Conservation (phyloP, 2,113 vertebrate genomes). For the Oostethus manadensis region DNA sequence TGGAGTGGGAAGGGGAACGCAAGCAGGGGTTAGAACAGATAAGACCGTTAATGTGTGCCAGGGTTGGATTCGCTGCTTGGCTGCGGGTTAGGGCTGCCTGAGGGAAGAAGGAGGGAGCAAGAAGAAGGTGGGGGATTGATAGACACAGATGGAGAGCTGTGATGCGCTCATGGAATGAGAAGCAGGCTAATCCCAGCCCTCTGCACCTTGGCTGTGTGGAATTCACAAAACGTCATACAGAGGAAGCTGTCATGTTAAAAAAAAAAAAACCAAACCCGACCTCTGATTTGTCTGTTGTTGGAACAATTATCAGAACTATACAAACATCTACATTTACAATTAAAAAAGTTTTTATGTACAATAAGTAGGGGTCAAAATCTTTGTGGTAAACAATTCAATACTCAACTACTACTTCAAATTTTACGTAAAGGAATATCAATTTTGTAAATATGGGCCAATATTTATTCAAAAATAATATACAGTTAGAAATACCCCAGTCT, state of each 20-base stretch:
- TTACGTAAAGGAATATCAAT: too few relatives aligned
- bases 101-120: conserved; percentile 22
- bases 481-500: too few relatives aligned
- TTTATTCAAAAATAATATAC: too few relatives aligned
- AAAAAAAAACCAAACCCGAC: neutral
- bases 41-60: conserved; percentile 25
- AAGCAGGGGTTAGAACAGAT: conserved; percentile 24
- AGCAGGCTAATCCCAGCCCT: conserved; percentile 28
- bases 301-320: neutral
- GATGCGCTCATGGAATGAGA: conserved; percentile 37
- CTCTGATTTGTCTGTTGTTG: too few relatives aligned
- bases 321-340: too few relatives aligned
- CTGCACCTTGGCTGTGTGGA: conserved; percentile 4
- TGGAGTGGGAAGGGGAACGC: conserved; percentile 21
- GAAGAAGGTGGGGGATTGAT: conserved; percentile 31
- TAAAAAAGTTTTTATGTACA: too few relatives aligned
- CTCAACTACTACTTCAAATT: too few relatives aligned
- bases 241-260: neutral
- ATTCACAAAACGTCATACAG: neutral
- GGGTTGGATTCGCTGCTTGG: conserved; percentile 20
- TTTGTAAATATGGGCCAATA: too few relatives aligned
- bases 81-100: conserved; percentile 20
- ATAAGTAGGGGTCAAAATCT: too few relatives aligned
- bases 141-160: conserved; percentile 15
- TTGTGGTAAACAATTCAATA: too few relatives aligned